Evolutionary conservation across 2,888 invertebrate genomes (phyloP), one percentile per base, ranked within the genome.

Genomic region (Lordiphosa andalusiaca): DNA sequence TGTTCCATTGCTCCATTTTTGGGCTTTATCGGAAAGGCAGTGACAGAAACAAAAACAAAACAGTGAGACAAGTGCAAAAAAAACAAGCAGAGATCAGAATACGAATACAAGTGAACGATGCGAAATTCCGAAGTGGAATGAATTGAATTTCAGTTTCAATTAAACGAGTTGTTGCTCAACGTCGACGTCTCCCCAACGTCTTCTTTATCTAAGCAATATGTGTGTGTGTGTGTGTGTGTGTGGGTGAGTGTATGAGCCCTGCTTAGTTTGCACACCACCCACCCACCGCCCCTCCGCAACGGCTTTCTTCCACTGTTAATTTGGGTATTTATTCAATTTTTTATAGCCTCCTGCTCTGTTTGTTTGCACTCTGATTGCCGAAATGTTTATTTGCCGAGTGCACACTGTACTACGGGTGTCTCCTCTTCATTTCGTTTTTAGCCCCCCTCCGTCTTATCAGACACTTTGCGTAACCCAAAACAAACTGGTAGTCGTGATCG

Each of bases 1-100:
- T 87, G 61, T 83, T 84, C 85, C 85, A 83, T 39, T 83, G 76
- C 55, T 87, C 87, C 87, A 87, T 87, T 60, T 66, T 67, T 30
- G 10, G 30, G 30, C 57, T 54, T 66, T 62, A 66, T 71, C 62
- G 49, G 40, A 13, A 30, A 30, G 30, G 46, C 9, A 61, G 16
- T 16, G 16, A 16, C 16, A 44, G 16, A 16, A 40, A 7, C 13
- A 21, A 16, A 21, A 21, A n/a, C 40, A 40, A 40, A n/a, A n/a
- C 19, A 41, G 38, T 42, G 46, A 41, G 39, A 51, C 25, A 39
- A 53, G 48, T 57, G 41, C 38, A 39, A 53, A 58, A 56, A n/a
- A n/a, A n/a, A n/a, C n/a, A n/a, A n/a, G n/a, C 42, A 41, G 41
- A 58, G 73, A 73, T 80, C 72, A 70, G 54, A 74, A 69, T 68